A percentile compares a stretch with the other conserved stretches of the same genome.
These are phyloP conservation scores for Varroa destructor DNA, from an alignment of 1,140 invertebrate species.

Conservation along the genomic window DNA sequence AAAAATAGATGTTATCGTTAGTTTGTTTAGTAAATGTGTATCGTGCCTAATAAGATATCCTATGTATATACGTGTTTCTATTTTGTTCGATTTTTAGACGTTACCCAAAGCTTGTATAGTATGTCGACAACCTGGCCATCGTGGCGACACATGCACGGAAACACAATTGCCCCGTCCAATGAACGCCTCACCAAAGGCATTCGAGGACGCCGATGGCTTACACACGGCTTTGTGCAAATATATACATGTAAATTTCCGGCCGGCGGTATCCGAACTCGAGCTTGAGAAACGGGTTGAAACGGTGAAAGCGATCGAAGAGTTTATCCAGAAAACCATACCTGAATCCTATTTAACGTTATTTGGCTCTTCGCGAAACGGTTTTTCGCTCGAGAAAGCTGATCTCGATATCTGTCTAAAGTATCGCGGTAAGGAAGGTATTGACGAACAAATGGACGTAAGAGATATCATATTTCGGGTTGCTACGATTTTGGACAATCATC, in stretches of 20 bases:
- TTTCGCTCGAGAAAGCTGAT: conserved; percentile 49
- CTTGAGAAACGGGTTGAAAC: conserved; percentile 39
- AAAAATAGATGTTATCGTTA: no score
- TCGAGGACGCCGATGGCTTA: conserved; percentile 15
- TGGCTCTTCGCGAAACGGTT: conserved; percentile 53
- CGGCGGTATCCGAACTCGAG: conserved; percentile 37
- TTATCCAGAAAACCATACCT: conserved; percentile 38
- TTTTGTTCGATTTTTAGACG: not conserved
- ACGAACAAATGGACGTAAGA: conserved; percentile 39
- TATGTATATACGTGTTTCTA: no score
- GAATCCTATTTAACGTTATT: conserved; percentile 45
- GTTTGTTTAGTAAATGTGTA: no score
- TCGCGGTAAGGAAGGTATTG: conserved; percentile 37
- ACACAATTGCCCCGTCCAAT: conserved; percentile 34
- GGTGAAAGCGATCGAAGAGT: conserved; percentile 40
- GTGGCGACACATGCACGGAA: not conserved
- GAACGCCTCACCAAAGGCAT: conserved; percentile 34
- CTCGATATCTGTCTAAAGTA: conserved; percentile 52
- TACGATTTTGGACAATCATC: conserved; percentile 40
- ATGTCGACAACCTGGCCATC: conserved; percentile 16
- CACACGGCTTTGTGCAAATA: conserved; percentile 27
- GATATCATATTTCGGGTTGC: conserved; percentile 43
- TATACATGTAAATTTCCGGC: conserved; percentile 39
- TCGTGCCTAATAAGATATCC: no score
- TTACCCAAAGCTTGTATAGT: not conserved